Percentiles rank a stretch among this genome's conserved stretches.
phyloP scores from a whole-genome alignment of 2,113 vertebrate genomes.

The Picathartes gymnocephalus region DNA sequence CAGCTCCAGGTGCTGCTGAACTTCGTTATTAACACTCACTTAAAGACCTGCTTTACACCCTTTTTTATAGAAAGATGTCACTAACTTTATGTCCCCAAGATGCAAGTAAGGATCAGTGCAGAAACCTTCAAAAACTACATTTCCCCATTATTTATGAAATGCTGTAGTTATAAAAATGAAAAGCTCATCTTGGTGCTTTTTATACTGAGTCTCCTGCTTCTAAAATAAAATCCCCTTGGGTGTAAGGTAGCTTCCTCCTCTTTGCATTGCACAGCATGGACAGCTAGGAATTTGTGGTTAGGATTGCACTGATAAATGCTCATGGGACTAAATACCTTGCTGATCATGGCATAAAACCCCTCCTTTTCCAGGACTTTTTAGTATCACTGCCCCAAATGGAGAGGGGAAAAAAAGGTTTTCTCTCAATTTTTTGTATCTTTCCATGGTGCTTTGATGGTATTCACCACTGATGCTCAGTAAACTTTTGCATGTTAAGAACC shows the following conservation, averaged over 20 bases:
- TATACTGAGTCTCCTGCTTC: background rate
- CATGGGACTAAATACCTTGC: background rate
- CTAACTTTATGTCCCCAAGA: background rate
- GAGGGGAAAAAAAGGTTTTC: fast-evolving
- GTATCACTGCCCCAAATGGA: background rate
- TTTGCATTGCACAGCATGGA: background rate
- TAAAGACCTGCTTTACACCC: background rate
- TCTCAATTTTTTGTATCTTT: background rate
- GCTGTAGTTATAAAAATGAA: background rate
- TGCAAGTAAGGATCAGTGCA: background rate
- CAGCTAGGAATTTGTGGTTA: background rate
- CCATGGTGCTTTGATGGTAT: background rate
- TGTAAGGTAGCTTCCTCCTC: background rate
- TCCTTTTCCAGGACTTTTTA: background rate
- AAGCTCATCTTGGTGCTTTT: background rate
- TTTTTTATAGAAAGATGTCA: background rate
- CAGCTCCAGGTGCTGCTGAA: background rate
- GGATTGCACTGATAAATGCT: background rate
- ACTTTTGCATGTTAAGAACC: background rate
- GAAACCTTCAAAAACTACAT: background rate
- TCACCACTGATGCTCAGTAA: background rate
- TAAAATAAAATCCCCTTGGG: background rate
- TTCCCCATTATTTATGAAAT: background rate
- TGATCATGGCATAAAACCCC: background rate
- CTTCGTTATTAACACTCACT: background rate